Conservation (phyloP, 2,113 vertebrate species). For the Dasyprocta punctata region DNA sequence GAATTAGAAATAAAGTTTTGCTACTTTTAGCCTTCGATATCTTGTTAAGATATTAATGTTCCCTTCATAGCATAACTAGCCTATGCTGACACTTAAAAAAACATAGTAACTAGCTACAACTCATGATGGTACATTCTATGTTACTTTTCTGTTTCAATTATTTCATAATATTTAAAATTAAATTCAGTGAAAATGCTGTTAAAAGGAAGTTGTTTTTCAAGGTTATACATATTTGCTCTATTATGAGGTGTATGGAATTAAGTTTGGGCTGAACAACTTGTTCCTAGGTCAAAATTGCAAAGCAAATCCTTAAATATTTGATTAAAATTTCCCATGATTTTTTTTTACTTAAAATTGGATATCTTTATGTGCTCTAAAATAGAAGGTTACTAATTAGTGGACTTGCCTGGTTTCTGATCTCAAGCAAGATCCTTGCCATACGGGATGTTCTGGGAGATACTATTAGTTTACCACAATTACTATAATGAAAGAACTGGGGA, state of each 20-base stretch:
- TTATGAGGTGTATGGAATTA: background rate
- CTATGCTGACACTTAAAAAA: background rate
- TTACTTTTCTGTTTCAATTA: background rate
- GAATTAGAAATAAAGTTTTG: background rate
- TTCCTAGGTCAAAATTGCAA: background rate
- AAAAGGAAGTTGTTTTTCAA: background rate
- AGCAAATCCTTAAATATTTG: background rate
- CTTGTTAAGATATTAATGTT: background rate
- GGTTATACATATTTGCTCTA: background rate
- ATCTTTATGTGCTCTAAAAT: background rate
- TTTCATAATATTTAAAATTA: slow-evolving; percentile 14
- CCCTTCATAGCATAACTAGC: background rate
- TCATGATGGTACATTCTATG: background rate
- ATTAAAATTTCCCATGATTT: background rate
- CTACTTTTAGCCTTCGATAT: background rate
- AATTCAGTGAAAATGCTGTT: background rate
- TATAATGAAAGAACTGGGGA: background rate
- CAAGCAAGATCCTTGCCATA: background rate
- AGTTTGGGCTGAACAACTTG: background rate
- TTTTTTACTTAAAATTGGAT: background rate
- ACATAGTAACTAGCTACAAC: background rate
- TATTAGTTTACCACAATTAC: background rate
- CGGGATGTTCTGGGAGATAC: background rate
- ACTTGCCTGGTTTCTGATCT: background rate
- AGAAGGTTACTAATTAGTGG: background rate